Evolutionary conservation across 2,113 vertebrate genomes (phyloP), one percentile per base, ranked within the genome.

Genomic region (Mohoua ochrocephala): DNA sequence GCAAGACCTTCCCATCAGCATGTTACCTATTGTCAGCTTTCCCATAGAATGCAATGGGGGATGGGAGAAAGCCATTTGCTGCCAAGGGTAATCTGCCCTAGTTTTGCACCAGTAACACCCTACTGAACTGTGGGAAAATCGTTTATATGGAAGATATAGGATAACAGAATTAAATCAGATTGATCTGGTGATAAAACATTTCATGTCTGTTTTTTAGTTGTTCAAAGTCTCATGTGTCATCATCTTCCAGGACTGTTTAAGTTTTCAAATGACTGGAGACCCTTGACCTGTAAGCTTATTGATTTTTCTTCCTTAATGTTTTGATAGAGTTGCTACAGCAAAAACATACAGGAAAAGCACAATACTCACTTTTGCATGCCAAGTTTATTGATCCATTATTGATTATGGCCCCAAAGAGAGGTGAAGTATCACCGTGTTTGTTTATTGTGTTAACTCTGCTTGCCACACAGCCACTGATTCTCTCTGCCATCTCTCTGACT

Each of bases 21-120:
- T 74, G 68, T 86, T 67, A 80, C 75, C 76, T 77, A 86, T 91
- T 96, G 92, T 95, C 76, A 87, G 4, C 59, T 80, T 91, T 85
- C 35, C n/a, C 17, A 37, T 13, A 39, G 85, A 90, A 65, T 33
- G 50, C n/a, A 35, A 4, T 28, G 79, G 63, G 73, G 67, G 45
- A 27, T 76, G 79, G 71, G 31, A 75, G 41, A 82, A 93, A 84
- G 30, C 19, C 23, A 24, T 57, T n/a, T 5, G 1, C 64, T 63
- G 61, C 35, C 4, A 9, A 82, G 65, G 57, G 71, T 69, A 61
- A 67, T 90, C 54, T 57, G 63, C 44, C 24, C 37, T 20, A 17
- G 59, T 92, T 86, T 89, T 80, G 56, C 44, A 82, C 41, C 70
- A 80, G 69, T 87, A 57, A 54, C 37, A 65, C 21, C 53, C 31